phyloP scores from a whole-genome alignment of 2,888 invertebrate genomes.

The Epirrhoe alternata region DNA sequence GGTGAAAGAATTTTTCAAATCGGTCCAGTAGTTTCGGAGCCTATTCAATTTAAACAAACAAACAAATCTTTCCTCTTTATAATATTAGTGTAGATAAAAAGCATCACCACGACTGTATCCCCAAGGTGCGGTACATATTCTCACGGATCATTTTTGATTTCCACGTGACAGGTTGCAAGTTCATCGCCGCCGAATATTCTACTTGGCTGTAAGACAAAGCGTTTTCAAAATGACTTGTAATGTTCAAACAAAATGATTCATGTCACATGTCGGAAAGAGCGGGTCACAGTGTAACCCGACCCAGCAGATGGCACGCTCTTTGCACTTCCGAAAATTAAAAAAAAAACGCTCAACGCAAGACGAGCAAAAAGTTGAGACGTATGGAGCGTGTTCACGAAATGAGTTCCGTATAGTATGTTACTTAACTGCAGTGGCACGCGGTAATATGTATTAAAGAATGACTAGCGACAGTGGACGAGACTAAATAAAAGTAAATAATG shows the following conservation, averaged over 20 bases:
- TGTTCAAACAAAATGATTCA: not conserved
- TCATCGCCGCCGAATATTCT: not conserved
- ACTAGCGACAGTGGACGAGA: not conserved
- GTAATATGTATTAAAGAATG: not conserved
- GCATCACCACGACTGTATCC: too few relatives aligned
- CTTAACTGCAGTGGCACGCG: not conserved
- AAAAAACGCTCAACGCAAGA: conserved; percentile 54
- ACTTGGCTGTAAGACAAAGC: not conserved
- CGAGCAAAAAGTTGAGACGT: conserved; percentile 48
- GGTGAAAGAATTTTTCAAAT: too few relatives aligned
- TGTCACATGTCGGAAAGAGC: conserved; percentile 23
- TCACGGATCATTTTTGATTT: too few relatives aligned
- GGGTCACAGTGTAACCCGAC: conserved; percentile 59
- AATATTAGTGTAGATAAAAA: too few relatives aligned
- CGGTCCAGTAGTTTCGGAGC: too few relatives aligned
- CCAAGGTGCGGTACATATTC: too few relatives aligned
- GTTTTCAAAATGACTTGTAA: conserved; percentile 1
- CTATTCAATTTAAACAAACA: too few relatives aligned
- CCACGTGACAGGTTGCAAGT: too few relatives aligned
- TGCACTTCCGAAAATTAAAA: conserved; percentile 77
- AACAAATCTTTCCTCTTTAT: too few relatives aligned
- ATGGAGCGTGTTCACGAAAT: conserved; percentile 18
- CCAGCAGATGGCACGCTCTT: conserved; percentile 76
- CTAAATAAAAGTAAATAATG: too few relatives aligned
- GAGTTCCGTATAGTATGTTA: conserved; percentile 32